Evolutionary conservation across 2,113 vertebrate genomes (phyloP).

Genomic region (Promerops cafer): DNA sequence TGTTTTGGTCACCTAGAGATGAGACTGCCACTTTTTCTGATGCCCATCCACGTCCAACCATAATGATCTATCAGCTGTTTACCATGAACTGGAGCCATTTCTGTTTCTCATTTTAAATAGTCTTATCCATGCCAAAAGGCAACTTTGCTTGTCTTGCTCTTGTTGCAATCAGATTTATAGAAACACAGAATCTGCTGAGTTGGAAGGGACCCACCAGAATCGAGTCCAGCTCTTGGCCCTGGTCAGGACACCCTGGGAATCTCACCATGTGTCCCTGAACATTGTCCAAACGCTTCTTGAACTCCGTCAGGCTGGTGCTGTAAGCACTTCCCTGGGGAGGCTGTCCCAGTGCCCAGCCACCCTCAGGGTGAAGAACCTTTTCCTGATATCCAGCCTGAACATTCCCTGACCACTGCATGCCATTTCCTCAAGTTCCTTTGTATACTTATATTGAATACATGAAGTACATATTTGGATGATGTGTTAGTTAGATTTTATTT

Average conservation of each 20-base stretch:
- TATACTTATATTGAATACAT: background rate
- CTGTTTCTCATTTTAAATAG: background rate
- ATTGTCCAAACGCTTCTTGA: background rate
- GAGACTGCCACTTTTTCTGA: background rate
- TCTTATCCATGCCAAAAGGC: background rate
- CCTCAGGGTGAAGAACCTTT: background rate
- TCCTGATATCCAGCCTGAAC: background rate
- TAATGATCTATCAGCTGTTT: background rate
- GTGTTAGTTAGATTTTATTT: background rate
- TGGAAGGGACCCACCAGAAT: background rate
- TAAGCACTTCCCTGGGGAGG: background rate
- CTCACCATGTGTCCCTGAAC: background rate
- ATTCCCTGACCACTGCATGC: background rate
- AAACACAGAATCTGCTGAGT: background rate
- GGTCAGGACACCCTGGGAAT: background rate
- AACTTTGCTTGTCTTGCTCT: fast-evolving
- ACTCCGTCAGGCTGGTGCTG: background rate
- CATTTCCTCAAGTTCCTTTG: background rate
- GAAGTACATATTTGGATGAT: background rate
- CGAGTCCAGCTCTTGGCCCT: background rate
- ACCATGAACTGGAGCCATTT: background rate
- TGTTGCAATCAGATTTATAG: background rate
- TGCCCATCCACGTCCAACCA: background rate
- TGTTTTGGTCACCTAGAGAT: background rate
- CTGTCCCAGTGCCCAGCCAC: background rate